Conservation (phyloP, 2,113 vertebrate species). For the Grus americana region DNA sequence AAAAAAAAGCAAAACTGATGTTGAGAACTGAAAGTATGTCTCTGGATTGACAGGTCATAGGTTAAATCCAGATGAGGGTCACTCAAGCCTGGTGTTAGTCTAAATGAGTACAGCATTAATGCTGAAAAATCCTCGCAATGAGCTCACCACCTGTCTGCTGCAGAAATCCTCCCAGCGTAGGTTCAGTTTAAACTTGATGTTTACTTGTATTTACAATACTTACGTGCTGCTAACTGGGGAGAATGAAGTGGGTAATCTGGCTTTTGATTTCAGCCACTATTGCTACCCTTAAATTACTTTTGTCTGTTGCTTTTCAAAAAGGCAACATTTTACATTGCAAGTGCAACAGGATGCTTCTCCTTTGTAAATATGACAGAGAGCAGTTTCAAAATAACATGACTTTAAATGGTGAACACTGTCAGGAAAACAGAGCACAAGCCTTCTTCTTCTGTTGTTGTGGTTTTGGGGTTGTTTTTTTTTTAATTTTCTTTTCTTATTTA, state of each 20-base stretch:
- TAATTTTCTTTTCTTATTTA: neutral
- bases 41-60: slow-evolving; percentile 50
- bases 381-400: neutral
- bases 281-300: neutral
- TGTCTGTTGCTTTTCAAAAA: neutral
- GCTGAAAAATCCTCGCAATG: slow-evolving; percentile 36
- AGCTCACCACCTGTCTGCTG: slow-evolving; percentile 60
- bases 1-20: neutral
- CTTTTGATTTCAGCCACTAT: neutral
- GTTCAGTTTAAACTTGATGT: slow-evolving; percentile 10
- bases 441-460: neutral
- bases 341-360: neutral
- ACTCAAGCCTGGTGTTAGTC: slow-evolving; percentile 53
- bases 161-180: slow-evolving; percentile 11
- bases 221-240: neutral
- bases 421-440: neutral
- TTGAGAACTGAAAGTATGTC: slow-evolving; percentile 6
- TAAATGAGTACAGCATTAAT: slow-evolving; percentile 57
- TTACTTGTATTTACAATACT: neutral
- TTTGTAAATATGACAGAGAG: neutral
- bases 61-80: slow-evolving; percentile 69
- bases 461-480: no score
- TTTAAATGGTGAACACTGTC: neutral
- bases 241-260: neutral
- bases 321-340: neutral